phyloP scores from a whole-genome alignment of 2,113 vertebrate species.

The Lophotis ruficrista region DNA sequence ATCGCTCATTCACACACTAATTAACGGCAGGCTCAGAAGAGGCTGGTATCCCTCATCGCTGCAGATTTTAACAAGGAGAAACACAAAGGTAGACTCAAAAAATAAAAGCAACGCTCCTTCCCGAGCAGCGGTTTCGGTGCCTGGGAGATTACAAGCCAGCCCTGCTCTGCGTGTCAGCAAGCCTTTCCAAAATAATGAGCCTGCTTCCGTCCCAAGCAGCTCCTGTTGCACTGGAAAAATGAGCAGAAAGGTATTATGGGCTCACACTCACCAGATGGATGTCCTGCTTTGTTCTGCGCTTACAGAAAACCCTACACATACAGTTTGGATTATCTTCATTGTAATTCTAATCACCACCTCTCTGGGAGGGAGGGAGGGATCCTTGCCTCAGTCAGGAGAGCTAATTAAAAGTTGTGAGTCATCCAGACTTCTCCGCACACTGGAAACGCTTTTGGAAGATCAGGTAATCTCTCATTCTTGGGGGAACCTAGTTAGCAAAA shows the following conservation, averaged over 20 bases:
- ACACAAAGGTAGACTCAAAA: slow-evolving; percentile 61
- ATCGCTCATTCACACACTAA: slow-evolving; percentile 45
- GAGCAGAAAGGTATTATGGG: slow-evolving; percentile 69
- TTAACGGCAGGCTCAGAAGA: slow-evolving; percentile 45
- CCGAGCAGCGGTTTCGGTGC: slow-evolving; percentile 41
- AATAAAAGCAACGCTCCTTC: slow-evolving; percentile 57
- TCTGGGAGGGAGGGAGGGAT: slow-evolving; percentile 45
- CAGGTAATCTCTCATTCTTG: slow-evolving; percentile 63
- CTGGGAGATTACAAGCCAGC: slow-evolving; percentile 43
- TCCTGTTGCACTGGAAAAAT: slow-evolving; percentile 66
- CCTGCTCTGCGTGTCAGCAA: slow-evolving; percentile 51
- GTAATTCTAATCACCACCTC: slow-evolving; percentile 66
- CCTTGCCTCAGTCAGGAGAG: slow-evolving; percentile 44
- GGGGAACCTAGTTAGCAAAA: slow-evolving; percentile 3
- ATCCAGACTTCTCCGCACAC: not conserved
- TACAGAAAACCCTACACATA: slow-evolving; percentile 61
- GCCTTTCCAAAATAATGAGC: slow-evolving; percentile 60
- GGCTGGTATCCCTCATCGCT: not conserved
- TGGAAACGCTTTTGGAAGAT: slow-evolving; percentile 51
- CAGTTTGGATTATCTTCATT: slow-evolving; percentile 73
- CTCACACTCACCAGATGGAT: slow-evolving; percentile 67
- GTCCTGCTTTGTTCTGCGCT: slow-evolving; percentile 64
- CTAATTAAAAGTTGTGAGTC: slow-evolving; percentile 68
- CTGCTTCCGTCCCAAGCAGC: slow-evolving; percentile 54
- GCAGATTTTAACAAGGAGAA: slow-evolving; percentile 54